Conservation (phyloP, 2,113 vertebrate species). For the Trematocara nigrifrons region DNA sequence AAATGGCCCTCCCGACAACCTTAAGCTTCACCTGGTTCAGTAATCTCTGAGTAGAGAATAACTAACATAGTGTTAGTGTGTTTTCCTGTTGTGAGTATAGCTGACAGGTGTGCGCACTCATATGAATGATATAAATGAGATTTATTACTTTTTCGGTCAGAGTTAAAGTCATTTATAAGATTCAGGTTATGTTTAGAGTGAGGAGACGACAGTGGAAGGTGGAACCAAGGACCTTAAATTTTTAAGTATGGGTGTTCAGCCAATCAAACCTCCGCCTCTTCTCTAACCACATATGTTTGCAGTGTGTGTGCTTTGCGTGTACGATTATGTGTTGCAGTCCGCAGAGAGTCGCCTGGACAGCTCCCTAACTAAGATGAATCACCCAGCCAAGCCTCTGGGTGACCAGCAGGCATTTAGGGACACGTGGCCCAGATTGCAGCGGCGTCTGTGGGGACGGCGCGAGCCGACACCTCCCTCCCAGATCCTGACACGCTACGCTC, state of each 20-base stretch:
- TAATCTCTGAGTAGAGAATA: neutral
- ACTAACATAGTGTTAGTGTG: neutral
- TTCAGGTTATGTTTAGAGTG: neutral
- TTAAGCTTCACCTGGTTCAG: neutral
- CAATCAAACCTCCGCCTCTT: neutral
- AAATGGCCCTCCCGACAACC: neutral
- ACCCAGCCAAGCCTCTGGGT: slow-evolving; percentile 5
- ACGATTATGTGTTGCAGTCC: slow-evolving; percentile 12
- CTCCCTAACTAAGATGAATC: slow-evolving; percentile 65
- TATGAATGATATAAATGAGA: neutral
- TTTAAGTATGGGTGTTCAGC: neutral
- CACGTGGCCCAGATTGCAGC: slow-evolving; percentile 40
- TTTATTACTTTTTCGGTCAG: neutral
- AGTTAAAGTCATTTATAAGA: neutral
- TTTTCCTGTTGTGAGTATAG: neutral
- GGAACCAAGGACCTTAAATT: neutral
- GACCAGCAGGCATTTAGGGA: slow-evolving; percentile 27
- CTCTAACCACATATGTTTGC: neutral
- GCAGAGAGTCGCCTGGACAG: slow-evolving; percentile 37
- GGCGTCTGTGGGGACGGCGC: neutral
- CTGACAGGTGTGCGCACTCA: neutral
- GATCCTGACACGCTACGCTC: neutral
- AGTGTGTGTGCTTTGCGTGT: slow-evolving; percentile 4
- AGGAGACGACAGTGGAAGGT: neutral
- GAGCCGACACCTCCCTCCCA: neutral